Conservation (phyloP, 2,113 vertebrate species). For the Galeopterus variegatus region DNA sequence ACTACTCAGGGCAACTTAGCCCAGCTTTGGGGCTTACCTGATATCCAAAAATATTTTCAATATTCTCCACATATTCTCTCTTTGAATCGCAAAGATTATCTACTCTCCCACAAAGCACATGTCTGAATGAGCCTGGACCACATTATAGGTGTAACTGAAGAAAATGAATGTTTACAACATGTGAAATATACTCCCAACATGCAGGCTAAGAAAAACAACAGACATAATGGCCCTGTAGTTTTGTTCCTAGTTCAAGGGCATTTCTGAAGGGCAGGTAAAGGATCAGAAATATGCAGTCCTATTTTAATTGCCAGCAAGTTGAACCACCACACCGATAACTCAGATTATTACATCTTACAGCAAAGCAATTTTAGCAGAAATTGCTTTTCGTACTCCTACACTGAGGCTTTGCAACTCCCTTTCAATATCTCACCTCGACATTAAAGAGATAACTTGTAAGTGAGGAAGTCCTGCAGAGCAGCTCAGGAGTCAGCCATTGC, state of each 20-base stretch:
- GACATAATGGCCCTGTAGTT: not conserved
- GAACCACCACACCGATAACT: not conserved
- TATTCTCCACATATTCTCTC: not conserved
- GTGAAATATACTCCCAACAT: not conserved
- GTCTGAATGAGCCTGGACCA: not conserved
- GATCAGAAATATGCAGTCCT: not conserved
- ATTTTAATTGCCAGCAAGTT: not conserved
- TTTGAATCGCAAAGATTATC: not conserved
- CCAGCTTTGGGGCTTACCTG: not conserved
- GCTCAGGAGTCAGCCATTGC: not conserved
- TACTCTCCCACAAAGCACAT: not conserved
- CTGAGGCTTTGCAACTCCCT: not conserved
- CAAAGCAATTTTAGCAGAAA: constrained; percentile 36
- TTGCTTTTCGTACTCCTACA: not conserved
- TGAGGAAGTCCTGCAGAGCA: not conserved
- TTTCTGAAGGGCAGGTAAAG: constrained; percentile 36
- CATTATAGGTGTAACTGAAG: not conserved
- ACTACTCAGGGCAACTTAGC: not conserved
- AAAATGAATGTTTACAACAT: not conserved
- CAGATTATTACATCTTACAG: not conserved
- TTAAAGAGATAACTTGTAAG: not conserved
- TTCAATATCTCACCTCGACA: not conserved
- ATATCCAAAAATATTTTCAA: constrained; percentile 37
- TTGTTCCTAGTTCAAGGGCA: constrained; percentile 58
- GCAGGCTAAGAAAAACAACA: not conserved